Percentiles rank a stretch among this genome's conserved stretches.
Conservation (phyloP, 2,797 vertebrate genomes). For the Onychomys torridus region DNA sequence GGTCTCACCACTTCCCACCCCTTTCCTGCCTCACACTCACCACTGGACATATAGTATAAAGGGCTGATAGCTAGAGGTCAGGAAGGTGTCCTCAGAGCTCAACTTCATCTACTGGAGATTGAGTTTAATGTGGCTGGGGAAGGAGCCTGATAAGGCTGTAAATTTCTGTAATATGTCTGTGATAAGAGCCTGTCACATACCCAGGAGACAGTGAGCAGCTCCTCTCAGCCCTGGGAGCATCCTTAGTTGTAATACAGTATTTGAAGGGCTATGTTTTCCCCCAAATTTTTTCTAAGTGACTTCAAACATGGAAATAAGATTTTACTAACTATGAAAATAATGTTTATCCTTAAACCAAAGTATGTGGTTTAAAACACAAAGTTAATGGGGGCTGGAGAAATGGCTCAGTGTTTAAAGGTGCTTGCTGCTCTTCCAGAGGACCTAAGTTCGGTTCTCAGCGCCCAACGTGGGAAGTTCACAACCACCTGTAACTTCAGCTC, state of each 20-base stretch:
- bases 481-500: background rate
- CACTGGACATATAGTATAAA: accelerated
- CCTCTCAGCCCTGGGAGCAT: accelerated
- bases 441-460: background rate
- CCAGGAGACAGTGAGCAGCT: accelerated
- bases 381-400: too few relatives aligned
- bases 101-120: background rate
- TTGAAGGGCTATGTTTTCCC: too few relatives aligned
- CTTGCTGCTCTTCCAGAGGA: background rate
- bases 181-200: accelerated
- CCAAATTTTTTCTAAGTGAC: background rate
- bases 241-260: background rate
- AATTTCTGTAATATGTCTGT: accelerated
- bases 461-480: background rate
- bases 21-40: accelerated
- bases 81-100: background rate
- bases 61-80: background rate
- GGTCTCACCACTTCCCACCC: accelerated
- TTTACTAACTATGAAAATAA: background rate
- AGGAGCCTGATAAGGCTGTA: accelerated
- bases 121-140: background rate
- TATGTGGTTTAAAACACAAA: background rate
- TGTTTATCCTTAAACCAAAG: background rate
- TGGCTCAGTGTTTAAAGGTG: background rate
- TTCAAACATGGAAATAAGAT: background rate